Percentiles rank a stretch among this genome's conserved stretches.
These are phyloP conservation scores for Ornithorhynchus anatinus DNA, from an alignment of 2,113 vertebrate genomes.

Conservation along the genomic window DNA sequence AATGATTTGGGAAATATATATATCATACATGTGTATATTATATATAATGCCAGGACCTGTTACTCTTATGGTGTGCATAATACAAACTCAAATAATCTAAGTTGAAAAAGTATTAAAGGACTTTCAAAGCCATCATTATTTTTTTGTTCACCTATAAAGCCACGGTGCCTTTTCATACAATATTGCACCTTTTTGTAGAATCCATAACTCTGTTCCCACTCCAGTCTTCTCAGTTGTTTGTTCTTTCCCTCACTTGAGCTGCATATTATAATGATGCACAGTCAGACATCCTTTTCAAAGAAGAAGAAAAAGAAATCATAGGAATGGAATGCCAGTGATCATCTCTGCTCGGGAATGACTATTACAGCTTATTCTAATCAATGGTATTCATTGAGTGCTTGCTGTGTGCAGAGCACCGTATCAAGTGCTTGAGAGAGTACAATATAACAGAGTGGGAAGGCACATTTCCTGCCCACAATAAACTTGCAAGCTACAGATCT, in stretches of 20 bases:
- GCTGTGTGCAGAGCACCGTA: too few relatives aligned
- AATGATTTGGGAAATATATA: fast-evolving
- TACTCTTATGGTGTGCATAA: not conserved
- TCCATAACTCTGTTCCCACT: not conserved
- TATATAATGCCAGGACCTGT: not conserved
- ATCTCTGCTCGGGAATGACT: not conserved
- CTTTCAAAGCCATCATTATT: slow-evolving; percentile 9
- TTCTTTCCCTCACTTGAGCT: not conserved
- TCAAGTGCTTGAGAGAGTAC: too few relatives aligned
- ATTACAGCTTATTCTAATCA: not conserved
- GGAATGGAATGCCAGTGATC: slow-evolving; percentile 6
- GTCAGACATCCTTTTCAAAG: slow-evolving; percentile 13
- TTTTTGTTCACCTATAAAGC: not conserved
- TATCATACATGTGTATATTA: not conserved
- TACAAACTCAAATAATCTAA: not conserved
- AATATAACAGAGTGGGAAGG: too few relatives aligned
- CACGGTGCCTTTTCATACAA: not conserved
- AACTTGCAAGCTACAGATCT: not conserved
- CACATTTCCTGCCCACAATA: too few relatives aligned
- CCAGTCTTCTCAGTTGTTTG: not conserved
- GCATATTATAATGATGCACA: not conserved
- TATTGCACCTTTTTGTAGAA: not conserved
- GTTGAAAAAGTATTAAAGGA: slow-evolving; percentile 1
- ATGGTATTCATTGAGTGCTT: too few relatives aligned
- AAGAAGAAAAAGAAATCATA: not conserved